Evolutionary conservation across 1,140 invertebrate species (phyloP), one percentile per base, ranked within the genome.

Genomic region (Rhagoletis zephyria): DNA sequence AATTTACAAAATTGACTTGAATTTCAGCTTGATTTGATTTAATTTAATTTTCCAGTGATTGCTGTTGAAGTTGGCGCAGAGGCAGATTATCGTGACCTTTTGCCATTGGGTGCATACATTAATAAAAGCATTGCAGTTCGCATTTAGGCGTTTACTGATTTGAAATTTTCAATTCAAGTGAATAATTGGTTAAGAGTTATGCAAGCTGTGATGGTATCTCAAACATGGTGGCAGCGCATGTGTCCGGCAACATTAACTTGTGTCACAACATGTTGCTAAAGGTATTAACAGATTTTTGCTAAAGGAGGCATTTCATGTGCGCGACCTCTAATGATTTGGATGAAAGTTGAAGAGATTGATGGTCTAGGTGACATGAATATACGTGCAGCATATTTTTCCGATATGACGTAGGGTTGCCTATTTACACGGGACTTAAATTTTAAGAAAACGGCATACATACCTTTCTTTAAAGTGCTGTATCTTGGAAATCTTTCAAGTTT

Each of bases 21-120:
- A 86, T 86, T 64, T 86, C 60, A 61, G 85, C 85, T 86, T 86
- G 85, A 86, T 86, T 86, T 61, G 85, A 45, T 64, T 86, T 86
- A 42, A 86, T 86, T 61, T 59, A 86, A 86, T 86, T 86, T 86
- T 59, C 30, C 63, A n/a, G 74, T 19, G 74, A 81, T 81, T 56
- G 51, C n/a, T 10, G 74, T 4, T 74, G 45, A 48, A 74, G 70
- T 12, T 4, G 42, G 42, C 14, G 61, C n/a, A 14, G 12, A 7
- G 30, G 64, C 4, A 19, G 64, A 30, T 67, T 67, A 67, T 67
- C 5, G 30, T 42, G 64, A 67, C 30, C 64, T 67, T 81, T 42
- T n/a, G 1, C 9, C n/a, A 59, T 81, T 51, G n/a, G n/a, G 9
- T 56, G 74, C 48, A 51, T 81, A 81, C 51, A 56, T 81, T 81